Evolutionary conservation across 2,797 vertebrate genomes (phyloP).

Genomic region (Hirundo rustica): DNA sequence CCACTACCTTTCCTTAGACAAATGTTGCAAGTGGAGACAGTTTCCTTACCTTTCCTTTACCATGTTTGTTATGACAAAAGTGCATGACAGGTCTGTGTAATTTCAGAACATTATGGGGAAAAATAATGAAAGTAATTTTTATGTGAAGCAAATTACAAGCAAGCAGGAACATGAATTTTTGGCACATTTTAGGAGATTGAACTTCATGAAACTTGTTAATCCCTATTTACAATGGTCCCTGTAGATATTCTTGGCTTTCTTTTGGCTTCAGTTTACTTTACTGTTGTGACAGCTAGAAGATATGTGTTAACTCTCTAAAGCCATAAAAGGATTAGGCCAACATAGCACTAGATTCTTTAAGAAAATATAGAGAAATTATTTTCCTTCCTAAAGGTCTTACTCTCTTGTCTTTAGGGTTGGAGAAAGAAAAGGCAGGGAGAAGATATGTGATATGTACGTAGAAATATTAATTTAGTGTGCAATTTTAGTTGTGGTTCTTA

Average conservation of each 20-base stretch:
- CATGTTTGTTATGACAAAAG: background rate
- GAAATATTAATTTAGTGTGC: background rate
- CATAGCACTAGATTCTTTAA: background rate
- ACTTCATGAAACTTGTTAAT: background rate
- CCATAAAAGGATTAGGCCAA: background rate
- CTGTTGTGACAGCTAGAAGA: background rate
- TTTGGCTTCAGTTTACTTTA: conserved; percentile 8
- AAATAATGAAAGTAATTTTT: background rate
- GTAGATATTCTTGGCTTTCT: conserved; percentile 16
- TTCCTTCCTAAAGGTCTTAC: background rate
- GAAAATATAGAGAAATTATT: background rate
- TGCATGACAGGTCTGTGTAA: background rate
- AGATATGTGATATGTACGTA: background rate
- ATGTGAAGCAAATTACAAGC: conserved; percentile 30
- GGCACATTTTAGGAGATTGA: background rate
- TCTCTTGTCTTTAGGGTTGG: background rate
- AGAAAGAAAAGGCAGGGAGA: background rate
- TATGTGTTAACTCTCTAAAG: conserved; percentile 14
- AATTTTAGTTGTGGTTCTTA: background rate
- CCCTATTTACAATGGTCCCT: background rate
- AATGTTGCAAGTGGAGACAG: background rate
- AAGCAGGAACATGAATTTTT: conserved; percentile 23
- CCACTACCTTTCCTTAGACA: background rate
- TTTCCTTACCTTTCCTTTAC: background rate
- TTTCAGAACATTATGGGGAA: background rate